Percentiles rank a stretch among this genome's conserved stretches.
Evolutionary conservation across 2,888 invertebrate genomes (phyloP).

Genomic region (Ditula angustiorana): DNA sequence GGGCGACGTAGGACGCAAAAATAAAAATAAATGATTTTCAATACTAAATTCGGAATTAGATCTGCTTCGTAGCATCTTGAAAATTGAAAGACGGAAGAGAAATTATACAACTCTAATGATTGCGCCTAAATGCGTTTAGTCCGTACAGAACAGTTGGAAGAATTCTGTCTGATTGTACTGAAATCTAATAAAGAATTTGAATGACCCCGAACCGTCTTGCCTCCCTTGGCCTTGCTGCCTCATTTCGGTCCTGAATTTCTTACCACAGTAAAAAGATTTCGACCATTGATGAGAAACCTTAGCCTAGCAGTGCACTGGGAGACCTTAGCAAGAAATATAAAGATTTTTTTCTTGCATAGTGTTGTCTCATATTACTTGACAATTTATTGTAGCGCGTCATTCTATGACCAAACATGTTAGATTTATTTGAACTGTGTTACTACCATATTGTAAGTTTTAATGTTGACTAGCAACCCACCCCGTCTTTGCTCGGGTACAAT

Average conservation of each 20-base stretch:
- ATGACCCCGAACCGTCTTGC: slow-evolving; percentile 55
- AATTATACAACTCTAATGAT: slow-evolving; percentile 14
- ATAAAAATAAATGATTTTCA: background rate
- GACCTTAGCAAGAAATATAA: too few relatives aligned
- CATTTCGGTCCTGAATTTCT: slow-evolving; percentile 10
- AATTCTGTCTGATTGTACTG: slow-evolving; percentile 65
- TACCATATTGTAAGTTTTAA: too few relatives aligned
- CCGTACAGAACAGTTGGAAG: slow-evolving; percentile 1
- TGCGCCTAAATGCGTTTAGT: slow-evolving; percentile 7
- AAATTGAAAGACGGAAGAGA: background rate
- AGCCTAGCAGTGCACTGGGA: slow-evolving; percentile 32
- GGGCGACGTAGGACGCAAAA: too few relatives aligned
- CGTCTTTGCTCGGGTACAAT: too few relatives aligned
- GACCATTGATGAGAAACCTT: slow-evolving; percentile 44
- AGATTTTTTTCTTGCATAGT: too few relatives aligned
- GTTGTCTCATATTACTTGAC: too few relatives aligned
- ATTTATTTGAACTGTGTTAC: too few relatives aligned
- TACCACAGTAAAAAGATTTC: slow-evolving; percentile 47
- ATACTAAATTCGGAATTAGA: too few relatives aligned
- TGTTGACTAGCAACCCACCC: too few relatives aligned
- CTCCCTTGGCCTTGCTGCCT: slow-evolving; percentile 12
- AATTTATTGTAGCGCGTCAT: too few relatives aligned
- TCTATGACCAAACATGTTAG: too few relatives aligned
- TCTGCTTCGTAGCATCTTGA: background rate
- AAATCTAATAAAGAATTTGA: slow-evolving; percentile 77